phyloP scores from a whole-genome alignment of 1,140 invertebrate genomes.

The Branchinecta lynchi region DNA sequence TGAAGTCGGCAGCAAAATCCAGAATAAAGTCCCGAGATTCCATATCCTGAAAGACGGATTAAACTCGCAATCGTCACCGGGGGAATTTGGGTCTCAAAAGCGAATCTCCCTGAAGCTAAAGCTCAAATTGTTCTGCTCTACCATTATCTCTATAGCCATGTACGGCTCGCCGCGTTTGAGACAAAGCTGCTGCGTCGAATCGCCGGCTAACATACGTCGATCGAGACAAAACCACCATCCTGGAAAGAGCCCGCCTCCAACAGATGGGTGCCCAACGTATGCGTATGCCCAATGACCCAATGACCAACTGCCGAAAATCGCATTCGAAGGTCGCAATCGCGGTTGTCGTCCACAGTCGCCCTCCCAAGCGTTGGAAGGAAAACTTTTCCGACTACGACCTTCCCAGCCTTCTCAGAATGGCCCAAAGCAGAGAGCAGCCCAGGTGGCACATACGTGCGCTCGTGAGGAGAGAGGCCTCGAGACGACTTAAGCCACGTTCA shows the following conservation, averaged over 20 bases:
- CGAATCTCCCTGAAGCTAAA: constrained; percentile 6
- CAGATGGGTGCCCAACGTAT: too few species aligned
- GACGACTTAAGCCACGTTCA: too few species aligned
- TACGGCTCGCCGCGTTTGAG: neutral
- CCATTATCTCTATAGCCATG: constrained; percentile 9
- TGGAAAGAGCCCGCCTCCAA: neutral
- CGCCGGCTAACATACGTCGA: constrained; percentile 4
- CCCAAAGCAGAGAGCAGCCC: neutral
- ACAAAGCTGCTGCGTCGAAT: constrained; percentile 5
- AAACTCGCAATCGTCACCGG: constrained; percentile 4
- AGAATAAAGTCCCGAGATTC: neutral
- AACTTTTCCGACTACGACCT: constrained; percentile 5
- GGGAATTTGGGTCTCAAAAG: neutral
- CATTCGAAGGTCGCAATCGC: too few species aligned
- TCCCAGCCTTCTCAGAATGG: constrained; percentile 3
- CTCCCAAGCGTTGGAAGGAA: constrained; percentile 4
- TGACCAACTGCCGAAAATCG: too few species aligned
- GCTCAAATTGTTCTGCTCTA: constrained; percentile 4
- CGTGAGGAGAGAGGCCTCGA: constrained; percentile 8
- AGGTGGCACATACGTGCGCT: constrained; percentile 3
- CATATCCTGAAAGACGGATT: constrained; percentile 8
- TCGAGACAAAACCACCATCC: neutral
- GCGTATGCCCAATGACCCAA: too few species aligned
- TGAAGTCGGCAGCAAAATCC: constrained; percentile 8
- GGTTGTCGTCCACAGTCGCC: too few species aligned